Conservation (phyloP, 2,888 invertebrate genomes). For the Melolontha melolontha region DNA sequence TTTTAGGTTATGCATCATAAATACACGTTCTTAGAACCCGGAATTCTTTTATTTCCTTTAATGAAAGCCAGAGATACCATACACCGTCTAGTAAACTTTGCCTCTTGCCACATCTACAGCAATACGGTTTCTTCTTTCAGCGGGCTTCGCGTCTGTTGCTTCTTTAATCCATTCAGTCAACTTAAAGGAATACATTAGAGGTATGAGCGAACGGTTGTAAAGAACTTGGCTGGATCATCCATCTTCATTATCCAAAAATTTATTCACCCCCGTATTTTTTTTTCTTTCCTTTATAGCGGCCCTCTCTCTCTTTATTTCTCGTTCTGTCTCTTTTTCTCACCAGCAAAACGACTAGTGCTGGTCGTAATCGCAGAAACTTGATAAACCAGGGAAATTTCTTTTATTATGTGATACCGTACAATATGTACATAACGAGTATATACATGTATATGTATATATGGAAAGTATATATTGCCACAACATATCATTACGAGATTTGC, state of each 20-base stretch:
- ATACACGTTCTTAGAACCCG: no score
- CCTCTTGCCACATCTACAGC: no score
- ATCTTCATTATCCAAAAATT: slow-evolving; percentile 36
- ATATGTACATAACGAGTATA: slow-evolving; percentile 5
- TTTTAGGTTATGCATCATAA: no score
- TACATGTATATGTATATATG: no score
- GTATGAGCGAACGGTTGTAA: slow-evolving; percentile 15
- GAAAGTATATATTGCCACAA: slow-evolving; percentile 1
- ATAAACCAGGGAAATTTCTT: slow-evolving; percentile 25
- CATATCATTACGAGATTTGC: slow-evolving; percentile 28
- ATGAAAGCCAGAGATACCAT: no score
- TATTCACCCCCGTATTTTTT: slow-evolving; percentile 27
- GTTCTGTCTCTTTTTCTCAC: background rate
- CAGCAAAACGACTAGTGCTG: background rate
- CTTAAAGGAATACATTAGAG: slow-evolving; percentile 19
- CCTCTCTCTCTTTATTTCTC: no score
- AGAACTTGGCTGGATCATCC: slow-evolving; percentile 24
- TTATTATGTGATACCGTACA: slow-evolving; percentile 11
- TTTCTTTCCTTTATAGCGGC: background rate
- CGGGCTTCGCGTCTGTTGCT: slow-evolving; percentile 1
- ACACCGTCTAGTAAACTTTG: no score
- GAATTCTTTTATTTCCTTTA: no score
- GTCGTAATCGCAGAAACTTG: slow-evolving; percentile 12
- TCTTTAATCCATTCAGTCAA: slow-evolving; percentile 21
- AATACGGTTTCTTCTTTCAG: no score